Conservation (phyloP, 2,797 vertebrate species). For the Orestias chungarensis region DNA sequence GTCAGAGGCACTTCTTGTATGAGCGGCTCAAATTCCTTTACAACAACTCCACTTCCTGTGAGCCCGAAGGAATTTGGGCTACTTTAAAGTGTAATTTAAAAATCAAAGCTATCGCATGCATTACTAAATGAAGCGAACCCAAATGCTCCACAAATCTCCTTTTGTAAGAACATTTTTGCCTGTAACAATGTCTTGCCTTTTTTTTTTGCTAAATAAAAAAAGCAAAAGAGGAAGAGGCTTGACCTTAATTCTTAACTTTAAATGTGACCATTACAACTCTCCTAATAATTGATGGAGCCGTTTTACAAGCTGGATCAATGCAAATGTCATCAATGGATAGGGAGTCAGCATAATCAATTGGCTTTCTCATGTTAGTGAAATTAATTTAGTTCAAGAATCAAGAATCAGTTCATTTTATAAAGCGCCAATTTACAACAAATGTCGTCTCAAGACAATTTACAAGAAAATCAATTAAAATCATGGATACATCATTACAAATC, state of each 20-base stretch:
- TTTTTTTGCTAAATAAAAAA: background rate
- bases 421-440: no score
- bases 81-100: background rate
- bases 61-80: constrained; percentile 22
- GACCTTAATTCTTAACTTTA: background rate
- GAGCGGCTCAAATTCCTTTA: constrained; percentile 22
- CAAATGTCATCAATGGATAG: background rate
- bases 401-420: no score
- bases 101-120: background rate
- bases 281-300: background rate
- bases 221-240: background rate
- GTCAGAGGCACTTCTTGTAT: constrained; percentile 6
- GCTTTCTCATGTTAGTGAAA: background rate
- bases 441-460: no score
- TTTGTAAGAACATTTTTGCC: background rate
- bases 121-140: background rate
- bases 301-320: background rate
- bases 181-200: background rate
- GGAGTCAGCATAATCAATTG: background rate
- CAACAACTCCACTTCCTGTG: constrained; percentile 31
- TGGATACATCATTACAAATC: no score
- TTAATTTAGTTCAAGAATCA: background rate
- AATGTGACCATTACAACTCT: background rate
- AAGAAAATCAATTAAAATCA: no score
- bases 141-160: background rate